Base-by-base conservation (phyloP, 2,888 invertebrate genomes). In the Ecdyonurus torrentis region DNA sequence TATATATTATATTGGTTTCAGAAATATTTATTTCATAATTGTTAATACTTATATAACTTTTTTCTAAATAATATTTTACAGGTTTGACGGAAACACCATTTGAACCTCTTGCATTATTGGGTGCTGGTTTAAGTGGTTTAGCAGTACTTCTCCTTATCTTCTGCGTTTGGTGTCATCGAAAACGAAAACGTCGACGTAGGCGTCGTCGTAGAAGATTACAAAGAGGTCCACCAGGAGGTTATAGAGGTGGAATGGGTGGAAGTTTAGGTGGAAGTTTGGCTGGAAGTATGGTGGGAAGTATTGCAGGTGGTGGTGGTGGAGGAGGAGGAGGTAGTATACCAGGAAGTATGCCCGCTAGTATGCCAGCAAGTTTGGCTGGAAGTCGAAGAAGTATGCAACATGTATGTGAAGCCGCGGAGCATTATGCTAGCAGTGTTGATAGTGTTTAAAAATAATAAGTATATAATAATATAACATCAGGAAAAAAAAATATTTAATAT, bases 141-240 rank as follows among this genome's bases (percentile, higher is more conserved):
- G 74, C 78, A 65, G 76, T 79, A 63, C 69, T 81, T 66, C 74
- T 75, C 37, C 69, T 80, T 62, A 70, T 74, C 18, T 65, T 78
- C 63, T 80, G 80, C 73, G 74, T 83, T 64, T 74, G 81, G 71
- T 84, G 83, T 69, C 82, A 83, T 69, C 76, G 80, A 64, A 74
- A 73, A 64, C 69, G 66, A 68, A 71, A 67, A 61, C 66, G 69
- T 59, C 65, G 69, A 74, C 74, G 78, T 76, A 77, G 77, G 75
- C 74, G 71, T 74, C 74, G 74, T 74, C 74, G 74, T 71, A 75
- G 73, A 71, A 64, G 64, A 19, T 62, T 70, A 72, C 71, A 71
- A 67, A 69, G 74, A 71, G 71, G 73, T 72, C 75, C 75, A 74
- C 69, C 67, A 59, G 20, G 23, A 24, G 65, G 59, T 74, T 70